Evolutionary conservation across 2,888 invertebrate species (phyloP).

Genomic region (Dasysyrphus albostriatus): DNA sequence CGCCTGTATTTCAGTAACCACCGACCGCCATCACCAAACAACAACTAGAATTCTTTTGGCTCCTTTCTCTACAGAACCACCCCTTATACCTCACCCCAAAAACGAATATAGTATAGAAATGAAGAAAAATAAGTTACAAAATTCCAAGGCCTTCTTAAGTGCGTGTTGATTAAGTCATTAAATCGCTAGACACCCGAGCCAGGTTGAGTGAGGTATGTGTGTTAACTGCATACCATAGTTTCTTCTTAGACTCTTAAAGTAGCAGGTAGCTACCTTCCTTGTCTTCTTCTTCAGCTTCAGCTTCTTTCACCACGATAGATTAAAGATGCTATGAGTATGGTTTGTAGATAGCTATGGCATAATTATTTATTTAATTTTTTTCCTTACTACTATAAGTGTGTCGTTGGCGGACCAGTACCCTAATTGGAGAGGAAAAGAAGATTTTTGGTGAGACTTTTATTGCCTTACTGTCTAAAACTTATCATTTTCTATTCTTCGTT

Average conservation of each 20-base stretch:
- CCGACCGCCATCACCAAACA: not conserved
- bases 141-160: conserved; percentile 71
- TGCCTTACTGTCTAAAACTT: conserved; percentile 20
- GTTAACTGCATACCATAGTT: conserved; percentile 51
- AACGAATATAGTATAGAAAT: conserved; percentile 2
- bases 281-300: conserved; percentile 8
- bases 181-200: conserved; percentile 65
- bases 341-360: conserved; percentile 40
- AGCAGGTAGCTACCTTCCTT: conserved; percentile 60
- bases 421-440: conserved; percentile 15
- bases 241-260: conserved; percentile 9
- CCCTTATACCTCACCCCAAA: not conserved
- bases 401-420: conserved; percentile 55
- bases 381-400: conserved; percentile 35
- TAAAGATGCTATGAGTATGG: conserved; percentile 10
- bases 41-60: conserved; percentile 9
- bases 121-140: conserved; percentile 50
- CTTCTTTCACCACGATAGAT: conserved; percentile 18
- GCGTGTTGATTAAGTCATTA: conserved; percentile 76
- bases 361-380: conserved; percentile 63
- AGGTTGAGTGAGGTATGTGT: conserved; percentile 47
- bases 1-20: conserved; percentile 48
- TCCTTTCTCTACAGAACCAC: not conserved
- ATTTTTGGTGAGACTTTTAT: conserved; percentile 67
- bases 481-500: conserved; percentile 39